Evolutionary conservation across 1,140 invertebrate species (phyloP).

Genomic region (Orchestia grillus): DNA sequence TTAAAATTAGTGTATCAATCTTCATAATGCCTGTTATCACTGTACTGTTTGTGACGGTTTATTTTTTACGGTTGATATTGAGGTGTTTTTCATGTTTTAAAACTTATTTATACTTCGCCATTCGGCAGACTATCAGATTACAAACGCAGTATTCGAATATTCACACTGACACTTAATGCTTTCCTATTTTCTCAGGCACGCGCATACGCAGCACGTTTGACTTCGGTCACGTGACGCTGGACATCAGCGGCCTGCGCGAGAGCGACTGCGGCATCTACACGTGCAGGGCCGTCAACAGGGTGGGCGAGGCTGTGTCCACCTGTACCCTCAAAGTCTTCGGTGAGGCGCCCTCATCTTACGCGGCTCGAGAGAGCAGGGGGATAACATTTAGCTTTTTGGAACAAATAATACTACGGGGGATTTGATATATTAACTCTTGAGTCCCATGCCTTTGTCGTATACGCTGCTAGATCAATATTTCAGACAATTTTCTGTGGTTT

Average conservation of each 20-base stretch:
- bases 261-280: slow-evolving; percentile 96
- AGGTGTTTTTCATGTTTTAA: not conserved
- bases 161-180: not conserved
- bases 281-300: slow-evolving; percentile 89
- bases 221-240: slow-evolving; percentile 92
- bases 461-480: too few species aligned
- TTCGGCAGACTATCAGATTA: not conserved
- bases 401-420: too few species aligned
- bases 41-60: not conserved
- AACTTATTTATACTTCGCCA: not conserved
- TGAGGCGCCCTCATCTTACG: slow-evolving; percentile 63
- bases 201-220: slow-evolving; percentile 90
- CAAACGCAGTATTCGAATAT: not conserved
- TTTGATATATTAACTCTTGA: too few species aligned
- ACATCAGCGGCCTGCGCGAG: slow-evolving; percentile 85
- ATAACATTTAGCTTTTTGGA: too few species aligned
- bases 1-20: too few species aligned
- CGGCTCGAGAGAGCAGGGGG: not conserved
- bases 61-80: not conserved
- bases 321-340: slow-evolving; percentile 88
- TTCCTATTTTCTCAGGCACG: slow-evolving; percentile 72
- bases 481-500: too few species aligned
- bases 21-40: too few species aligned
- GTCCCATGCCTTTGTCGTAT: too few species aligned
- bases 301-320: slow-evolving; percentile 92